These are phyloP conservation scores for Mungos mungo DNA, from an alignment of 2,113 vertebrate species.

Conservation along the genomic window DNA sequence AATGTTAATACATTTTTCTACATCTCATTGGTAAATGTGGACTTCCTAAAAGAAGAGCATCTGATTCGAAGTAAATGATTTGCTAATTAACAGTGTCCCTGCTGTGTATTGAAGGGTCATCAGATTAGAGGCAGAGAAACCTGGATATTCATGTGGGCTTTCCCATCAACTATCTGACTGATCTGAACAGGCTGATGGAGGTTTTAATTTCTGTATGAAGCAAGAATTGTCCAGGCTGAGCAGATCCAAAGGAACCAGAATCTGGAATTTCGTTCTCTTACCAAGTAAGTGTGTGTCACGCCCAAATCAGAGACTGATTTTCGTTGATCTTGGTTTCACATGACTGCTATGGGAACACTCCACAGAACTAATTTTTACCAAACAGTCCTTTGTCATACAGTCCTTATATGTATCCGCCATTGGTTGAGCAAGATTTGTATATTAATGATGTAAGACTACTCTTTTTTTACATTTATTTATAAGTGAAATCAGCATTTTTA, in stretches of 20 bases:
- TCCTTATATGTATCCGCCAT: background rate
- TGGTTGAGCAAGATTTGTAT: background rate
- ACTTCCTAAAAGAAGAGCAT: background rate
- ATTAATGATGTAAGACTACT: background rate
- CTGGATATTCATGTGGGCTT: background rate
- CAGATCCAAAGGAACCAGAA: background rate
- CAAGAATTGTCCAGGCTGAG: background rate
- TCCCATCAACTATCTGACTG: background rate
- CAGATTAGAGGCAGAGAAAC: background rate
- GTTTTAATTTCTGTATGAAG: background rate
- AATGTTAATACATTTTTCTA: background rate
- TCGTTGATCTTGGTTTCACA: background rate
- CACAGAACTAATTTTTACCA: background rate
- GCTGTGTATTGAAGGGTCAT: background rate
- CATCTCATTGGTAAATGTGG: background rate
- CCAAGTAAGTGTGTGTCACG: background rate
- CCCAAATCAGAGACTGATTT: background rate
- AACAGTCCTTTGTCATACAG: background rate
- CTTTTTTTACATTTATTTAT: background rate
- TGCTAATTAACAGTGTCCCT: background rate
- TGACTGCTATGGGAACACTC: background rate
- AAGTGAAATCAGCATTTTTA: background rate
- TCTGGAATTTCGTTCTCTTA: background rate
- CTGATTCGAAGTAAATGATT: background rate
- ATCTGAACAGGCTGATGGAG: background rate